phyloP scores from a whole-genome alignment of 2,797 vertebrate genomes.

The Prunella strophiata region DNA sequence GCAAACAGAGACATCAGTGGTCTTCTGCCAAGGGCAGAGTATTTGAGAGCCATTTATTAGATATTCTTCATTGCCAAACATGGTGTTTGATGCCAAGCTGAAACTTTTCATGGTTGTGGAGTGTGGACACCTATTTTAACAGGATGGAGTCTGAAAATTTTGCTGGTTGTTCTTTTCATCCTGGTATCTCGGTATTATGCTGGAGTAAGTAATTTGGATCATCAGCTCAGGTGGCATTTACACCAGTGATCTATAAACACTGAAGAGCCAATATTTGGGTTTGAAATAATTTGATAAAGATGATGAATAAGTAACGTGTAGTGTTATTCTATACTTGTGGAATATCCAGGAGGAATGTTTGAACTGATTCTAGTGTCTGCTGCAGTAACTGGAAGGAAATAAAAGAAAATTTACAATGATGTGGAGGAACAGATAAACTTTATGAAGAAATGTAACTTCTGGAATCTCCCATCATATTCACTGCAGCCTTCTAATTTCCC shows the following conservation, averaged over 20 bases:
- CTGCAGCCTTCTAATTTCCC: background rate
- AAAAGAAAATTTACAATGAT: background rate
- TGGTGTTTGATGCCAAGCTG: background rate
- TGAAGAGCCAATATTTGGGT: background rate
- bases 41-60: background rate
- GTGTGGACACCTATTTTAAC: background rate
- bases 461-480: background rate
- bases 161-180: background rate
- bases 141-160: background rate
- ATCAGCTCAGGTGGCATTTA: background rate
- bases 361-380: background rate
- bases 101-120: background rate
- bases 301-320: background rate
- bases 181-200: background rate
- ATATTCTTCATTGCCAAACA: background rate
- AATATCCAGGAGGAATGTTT: background rate
- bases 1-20: background rate
- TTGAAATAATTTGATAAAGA: background rate
- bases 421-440: background rate
- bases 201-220: background rate
- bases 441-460: background rate
- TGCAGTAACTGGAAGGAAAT: background rate
- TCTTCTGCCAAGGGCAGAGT: background rate
- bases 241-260: background rate
- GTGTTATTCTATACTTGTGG: background rate